Evolutionary conservation across 1,140 invertebrate species (phyloP).

Genomic region (Microplitis mediator): DNA sequence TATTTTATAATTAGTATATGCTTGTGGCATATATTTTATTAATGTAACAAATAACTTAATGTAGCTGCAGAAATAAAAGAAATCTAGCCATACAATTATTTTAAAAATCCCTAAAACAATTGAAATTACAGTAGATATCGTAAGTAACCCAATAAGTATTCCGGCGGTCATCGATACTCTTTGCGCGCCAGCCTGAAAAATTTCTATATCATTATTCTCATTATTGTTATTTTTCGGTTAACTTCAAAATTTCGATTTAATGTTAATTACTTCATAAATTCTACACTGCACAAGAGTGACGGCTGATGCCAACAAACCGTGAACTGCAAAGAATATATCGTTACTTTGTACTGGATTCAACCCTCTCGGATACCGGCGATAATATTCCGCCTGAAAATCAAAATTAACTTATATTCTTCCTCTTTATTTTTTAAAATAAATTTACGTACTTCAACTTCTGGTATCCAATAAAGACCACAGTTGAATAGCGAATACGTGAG

Average conservation of each 20-base stretch:
- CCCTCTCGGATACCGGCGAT: conserved; percentile 77
- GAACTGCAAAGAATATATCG: conserved; percentile 94
- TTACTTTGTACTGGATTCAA: conserved; percentile 94
- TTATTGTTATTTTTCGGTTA: not conserved
- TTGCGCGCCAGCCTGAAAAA: conserved; percentile 74
- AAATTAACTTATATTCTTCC: too few relatives aligned
- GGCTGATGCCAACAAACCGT: conserved; percentile 86
- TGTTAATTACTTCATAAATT: conserved; percentile 83
- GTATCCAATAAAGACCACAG: conserved; percentile 85
- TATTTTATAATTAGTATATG: conserved; percentile 92
- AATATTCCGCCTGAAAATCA: conserved; percentile 90
- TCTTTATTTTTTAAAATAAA: too few relatives aligned
- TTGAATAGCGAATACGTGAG: conserved; percentile 93
- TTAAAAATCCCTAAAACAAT: conserved; percentile 68
- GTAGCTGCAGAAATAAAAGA: conserved; percentile 94
- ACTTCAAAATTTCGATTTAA: not conserved
- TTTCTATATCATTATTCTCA: conserved; percentile 39
- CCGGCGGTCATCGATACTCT: conserved; percentile 76
- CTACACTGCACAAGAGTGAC: conserved; percentile 89
- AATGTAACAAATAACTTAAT: conserved; percentile 95
- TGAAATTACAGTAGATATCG: conserved; percentile 71
- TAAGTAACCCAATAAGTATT: conserved; percentile 71
- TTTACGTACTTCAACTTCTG: conserved; percentile 78
- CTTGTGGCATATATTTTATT: conserved; percentile 98
- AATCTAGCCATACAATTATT: conserved; percentile 85